Evolutionary conservation across 2,888 invertebrate species (phyloP).

Genomic region (Meandrusa payeni): DNA sequence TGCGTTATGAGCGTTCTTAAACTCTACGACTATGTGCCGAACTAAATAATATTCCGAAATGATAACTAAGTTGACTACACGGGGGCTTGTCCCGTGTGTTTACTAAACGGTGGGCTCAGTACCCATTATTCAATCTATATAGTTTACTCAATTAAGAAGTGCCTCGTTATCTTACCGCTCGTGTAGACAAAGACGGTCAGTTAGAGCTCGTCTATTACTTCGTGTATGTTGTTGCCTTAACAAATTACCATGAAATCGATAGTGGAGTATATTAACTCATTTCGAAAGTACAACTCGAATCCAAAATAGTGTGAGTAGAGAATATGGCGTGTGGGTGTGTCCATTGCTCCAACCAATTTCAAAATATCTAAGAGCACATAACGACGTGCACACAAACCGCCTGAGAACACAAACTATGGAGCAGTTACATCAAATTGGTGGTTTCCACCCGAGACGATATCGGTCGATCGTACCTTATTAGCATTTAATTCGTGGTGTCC

Average conservation of each 20-base stretch:
- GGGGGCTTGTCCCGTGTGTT: no score
- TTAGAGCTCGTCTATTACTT: not conserved
- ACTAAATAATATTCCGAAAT: no score
- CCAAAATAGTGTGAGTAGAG: no score
- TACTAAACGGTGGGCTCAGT: slow-evolving; percentile 1
- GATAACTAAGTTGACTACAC: no score
- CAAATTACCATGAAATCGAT: no score
- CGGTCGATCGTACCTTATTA: slow-evolving; percentile 67
- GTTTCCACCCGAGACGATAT: slow-evolving; percentile 47
- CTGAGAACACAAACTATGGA: slow-evolving; percentile 9
- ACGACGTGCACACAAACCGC: not conserved
- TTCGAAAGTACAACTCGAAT: no score
- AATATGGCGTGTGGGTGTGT: no score
- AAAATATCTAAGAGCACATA: slow-evolving; percentile 12
- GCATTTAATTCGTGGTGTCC: slow-evolving; percentile 73
- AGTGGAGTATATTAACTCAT: no score
- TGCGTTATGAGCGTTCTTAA: no score
- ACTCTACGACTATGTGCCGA: no score
- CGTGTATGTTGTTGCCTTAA: no score
- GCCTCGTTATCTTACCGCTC: slow-evolving; percentile 3
- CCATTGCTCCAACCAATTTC: no score
- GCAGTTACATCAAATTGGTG: slow-evolving; percentile 34
- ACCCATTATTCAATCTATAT: slow-evolving; percentile 20
- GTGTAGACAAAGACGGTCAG: not conserved
- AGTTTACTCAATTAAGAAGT: slow-evolving; percentile 17